Evolutionary conservation across 1,140 invertebrate species (phyloP), one percentile per base, ranked within the genome.

Genomic region (Euwallacea fornicatus): DNA sequence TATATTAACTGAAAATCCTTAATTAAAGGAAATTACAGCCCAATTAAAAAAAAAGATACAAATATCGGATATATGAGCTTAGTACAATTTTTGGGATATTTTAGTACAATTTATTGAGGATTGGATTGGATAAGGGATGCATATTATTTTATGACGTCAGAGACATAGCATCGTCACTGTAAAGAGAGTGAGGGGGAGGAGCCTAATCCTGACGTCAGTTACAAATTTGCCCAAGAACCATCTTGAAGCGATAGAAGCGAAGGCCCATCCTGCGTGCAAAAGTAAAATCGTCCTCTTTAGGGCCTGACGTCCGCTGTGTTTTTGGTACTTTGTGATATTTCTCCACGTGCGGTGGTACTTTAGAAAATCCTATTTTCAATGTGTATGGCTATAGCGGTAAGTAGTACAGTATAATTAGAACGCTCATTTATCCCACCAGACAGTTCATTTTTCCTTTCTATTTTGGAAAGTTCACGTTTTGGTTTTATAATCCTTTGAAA

Each of bases 371-470:
- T 81, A 81, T 85, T 85, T 86, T 86, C 85, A 86, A 86, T 86
- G 85, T 86, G 85, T 86, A 86, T 86, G 85, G 85, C 84, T 85
- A 85, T 83, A 84, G 83, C 83, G 84, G 85, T 86, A 76, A 83
- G 84, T 85, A 50, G 71, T 67, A 42, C 50, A 42, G n/a, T 7
- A 42, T 46, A 41, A 54, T 53, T 65, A 11, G 15, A 41, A 15
- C n/a, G n/a, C 4, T 13, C 41, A 33, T 63, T 63, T 63, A 11
- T 50, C 33, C 42, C 16, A 53, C 7, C n/a, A 10, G 33, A 54
- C 11, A 7, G 16, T 6, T 42, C 7, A 66, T 54, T 66, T 65
- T 42, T 16, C 21, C n/a, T 66, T 59, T 43, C 55, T 67, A 59
- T 67, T 67, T 56, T 61, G 44, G 47, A 64, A 69, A 69, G 46